phyloP scores from a whole-genome alignment of 1,140 invertebrate genomes.

The Bombus pascuorum region DNA sequence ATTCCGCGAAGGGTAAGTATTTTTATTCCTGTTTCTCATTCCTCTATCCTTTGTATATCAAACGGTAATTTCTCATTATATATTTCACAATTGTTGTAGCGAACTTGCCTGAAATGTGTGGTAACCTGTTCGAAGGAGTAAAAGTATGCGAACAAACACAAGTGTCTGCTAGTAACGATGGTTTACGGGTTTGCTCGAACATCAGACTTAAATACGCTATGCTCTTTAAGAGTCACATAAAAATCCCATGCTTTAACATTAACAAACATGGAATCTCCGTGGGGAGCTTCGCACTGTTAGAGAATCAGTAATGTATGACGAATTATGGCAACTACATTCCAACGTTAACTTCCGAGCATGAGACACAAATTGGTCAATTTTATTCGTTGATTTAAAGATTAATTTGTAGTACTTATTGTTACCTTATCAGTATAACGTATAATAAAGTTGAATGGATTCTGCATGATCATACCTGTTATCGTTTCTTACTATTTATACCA shows the following conservation, averaged over 20 bases:
- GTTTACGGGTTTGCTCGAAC: neutral
- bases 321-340: constrained; percentile 25
- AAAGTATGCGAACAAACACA: too few species aligned
- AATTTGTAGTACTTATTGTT: too few species aligned
- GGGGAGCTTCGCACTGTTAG: constrained; percentile 80
- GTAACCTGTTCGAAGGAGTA: neutral
- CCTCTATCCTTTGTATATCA: neutral
- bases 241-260: neutral
- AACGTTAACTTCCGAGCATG: constrained; percentile 52
- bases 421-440: neutral
- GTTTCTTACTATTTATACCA: neutral
- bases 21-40: neutral
- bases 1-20: neutral
- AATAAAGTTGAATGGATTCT: neutral
- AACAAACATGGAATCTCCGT: constrained; percentile 79
- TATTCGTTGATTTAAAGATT: neutral
- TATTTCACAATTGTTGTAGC: neutral
- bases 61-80: neutral
- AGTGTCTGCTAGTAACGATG: rapidly evolving
- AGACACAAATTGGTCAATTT: constrained; percentile 66
- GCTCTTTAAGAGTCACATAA: rapidly evolving
- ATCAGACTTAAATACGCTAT: neutral
- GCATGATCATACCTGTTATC: neutral
- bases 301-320: neutral
- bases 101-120: too few species aligned